Evolutionary conservation across 30 jellyfish, hydroid and myxozoan genomes (phyloP), one percentile per base, ranked within the genome.

Genomic region (Calvadosia cruxmelitensis): DNA sequence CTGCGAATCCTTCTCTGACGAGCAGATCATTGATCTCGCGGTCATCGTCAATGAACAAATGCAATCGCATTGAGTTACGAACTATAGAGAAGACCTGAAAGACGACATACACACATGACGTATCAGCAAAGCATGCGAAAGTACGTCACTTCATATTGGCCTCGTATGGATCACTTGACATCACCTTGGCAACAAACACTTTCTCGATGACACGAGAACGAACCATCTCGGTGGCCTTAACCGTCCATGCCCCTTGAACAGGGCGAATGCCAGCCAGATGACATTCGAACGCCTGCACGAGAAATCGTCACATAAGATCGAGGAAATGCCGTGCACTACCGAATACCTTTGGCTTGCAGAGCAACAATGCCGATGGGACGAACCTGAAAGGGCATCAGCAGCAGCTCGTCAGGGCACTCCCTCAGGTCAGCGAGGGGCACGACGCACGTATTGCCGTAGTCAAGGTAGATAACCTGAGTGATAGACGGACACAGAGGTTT

Each of bases 211-310:
- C 88, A n/a, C 75, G 28, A 29, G 69, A 69, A 5, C 34, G 69
- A 76, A 89, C 71, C 53, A 71, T 33, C 13, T 20, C 29, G 49
- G 48, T 70, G n/a, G 95, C 93, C 27, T 72, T 86, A 10, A 25
- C 69, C n/a, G 81, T 33, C 98, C 98, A 89, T 27, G 68, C 82
- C 12, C 95, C 95, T 23, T 72, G 79, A 27, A 34, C 52, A 0
- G 98, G 98, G 23, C 91, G 86, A 50, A 89, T 67, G 25, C 72
- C 90, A 53, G 91, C 71, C 50, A 89, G 72, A 33, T 64, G 49
- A 68, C 98, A 89, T 66, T 81, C 95, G 66, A 89, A 71, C 27
- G 98, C 98, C 98, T 87, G 50, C 27, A 57, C 29, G 30, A 52
- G 31, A n/a, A n/a, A n/a, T n/a, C n/a, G n/a, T n/a, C n/a, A n/a